phyloP scores from a whole-genome alignment of 2,113 vertebrate genomes.

The Dolichotis patagonum region DNA sequence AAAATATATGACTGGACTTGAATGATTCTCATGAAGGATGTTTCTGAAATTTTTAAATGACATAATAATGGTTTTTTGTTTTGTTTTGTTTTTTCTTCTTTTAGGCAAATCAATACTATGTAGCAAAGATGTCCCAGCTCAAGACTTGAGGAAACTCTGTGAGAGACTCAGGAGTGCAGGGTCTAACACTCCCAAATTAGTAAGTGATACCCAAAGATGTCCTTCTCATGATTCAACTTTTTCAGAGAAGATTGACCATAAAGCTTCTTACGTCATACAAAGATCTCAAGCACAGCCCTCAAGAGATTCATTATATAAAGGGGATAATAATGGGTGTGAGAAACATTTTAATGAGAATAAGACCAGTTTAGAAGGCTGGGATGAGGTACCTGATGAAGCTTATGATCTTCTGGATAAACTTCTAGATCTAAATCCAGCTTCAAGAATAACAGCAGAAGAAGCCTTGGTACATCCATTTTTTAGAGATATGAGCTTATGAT shows the following conservation, averaged over 20 bases:
- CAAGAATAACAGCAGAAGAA: constrained; percentile 93
- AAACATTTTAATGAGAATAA: neutral
- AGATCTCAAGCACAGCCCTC: constrained; percentile 32
- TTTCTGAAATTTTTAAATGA: constrained; percentile 27
- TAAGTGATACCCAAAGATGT: constrained; percentile 50
- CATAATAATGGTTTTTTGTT: neutral
- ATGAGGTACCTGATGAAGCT: constrained; percentile 91
- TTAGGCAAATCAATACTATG: constrained; percentile 95
- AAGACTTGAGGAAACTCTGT: constrained; percentile 94
- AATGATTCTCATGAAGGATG: neutral
- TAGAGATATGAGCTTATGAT: constrained; percentile 84
- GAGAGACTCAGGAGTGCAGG: constrained; percentile 91
- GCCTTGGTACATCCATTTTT: constrained; percentile 94
- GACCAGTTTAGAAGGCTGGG: constrained; percentile 89
- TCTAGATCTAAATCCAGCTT: constrained; percentile 95
- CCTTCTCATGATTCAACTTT: constrained; percentile 45
- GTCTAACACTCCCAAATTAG: constrained; percentile 52
- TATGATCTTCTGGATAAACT: constrained; percentile 96
- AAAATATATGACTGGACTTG: neutral
- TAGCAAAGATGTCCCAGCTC: constrained; percentile 93
- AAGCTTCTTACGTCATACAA: neutral
- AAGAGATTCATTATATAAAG: constrained; percentile 56
- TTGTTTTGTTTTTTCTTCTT: constrained; percentile 15
- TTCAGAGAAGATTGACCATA: constrained; percentile 61
- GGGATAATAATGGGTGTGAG: constrained; percentile 43